Percentiles rank a stretch among this genome's conserved stretches.
phyloP scores from a whole-genome alignment of 1,140 invertebrate species.

The Saccostrea cuccullata region DNA sequence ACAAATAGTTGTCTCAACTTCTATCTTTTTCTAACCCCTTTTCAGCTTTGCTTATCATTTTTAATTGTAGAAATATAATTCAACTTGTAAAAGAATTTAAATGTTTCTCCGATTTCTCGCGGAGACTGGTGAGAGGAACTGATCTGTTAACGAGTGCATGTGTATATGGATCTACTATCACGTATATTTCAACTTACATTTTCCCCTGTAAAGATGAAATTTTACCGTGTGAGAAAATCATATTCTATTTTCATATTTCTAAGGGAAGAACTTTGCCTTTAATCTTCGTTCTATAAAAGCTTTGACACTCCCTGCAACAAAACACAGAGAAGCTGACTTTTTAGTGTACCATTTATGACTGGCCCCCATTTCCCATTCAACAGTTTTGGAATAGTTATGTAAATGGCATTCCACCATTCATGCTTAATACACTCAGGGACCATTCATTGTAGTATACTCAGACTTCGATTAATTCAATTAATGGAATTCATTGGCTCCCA shows the following conservation, averaged over 20 bases:
- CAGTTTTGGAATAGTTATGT: background rate
- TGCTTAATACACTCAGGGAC: background rate
- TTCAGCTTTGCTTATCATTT: too few species aligned
- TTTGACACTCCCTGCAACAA: background rate
- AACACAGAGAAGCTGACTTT: background rate
- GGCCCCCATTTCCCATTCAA: background rate
- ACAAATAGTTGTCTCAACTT: too few species aligned
- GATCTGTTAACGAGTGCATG: too few species aligned
- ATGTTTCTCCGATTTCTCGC: too few species aligned
- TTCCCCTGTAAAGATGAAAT: too few species aligned
- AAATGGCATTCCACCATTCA: background rate
- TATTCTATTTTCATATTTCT: background rate
- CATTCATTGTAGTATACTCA: background rate
- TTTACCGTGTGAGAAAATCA: background rate
- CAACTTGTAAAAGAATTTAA: too few species aligned
- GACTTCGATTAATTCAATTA: slow-evolving; percentile 18
- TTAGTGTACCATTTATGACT: background rate
- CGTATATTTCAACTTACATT: too few species aligned
- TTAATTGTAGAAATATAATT: too few species aligned
- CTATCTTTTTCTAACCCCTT: too few species aligned
- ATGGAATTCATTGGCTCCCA: slow-evolving; percentile 18
- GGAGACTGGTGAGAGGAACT: too few species aligned
- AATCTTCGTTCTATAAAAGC: background rate
- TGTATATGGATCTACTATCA: too few species aligned
- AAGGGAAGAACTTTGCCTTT: background rate